Percentiles rank a stretch among this genome's conserved stretches.
Evolutionary conservation across 1,140 invertebrate genomes (phyloP).

Genomic region (Aphelinus certus): DNA sequence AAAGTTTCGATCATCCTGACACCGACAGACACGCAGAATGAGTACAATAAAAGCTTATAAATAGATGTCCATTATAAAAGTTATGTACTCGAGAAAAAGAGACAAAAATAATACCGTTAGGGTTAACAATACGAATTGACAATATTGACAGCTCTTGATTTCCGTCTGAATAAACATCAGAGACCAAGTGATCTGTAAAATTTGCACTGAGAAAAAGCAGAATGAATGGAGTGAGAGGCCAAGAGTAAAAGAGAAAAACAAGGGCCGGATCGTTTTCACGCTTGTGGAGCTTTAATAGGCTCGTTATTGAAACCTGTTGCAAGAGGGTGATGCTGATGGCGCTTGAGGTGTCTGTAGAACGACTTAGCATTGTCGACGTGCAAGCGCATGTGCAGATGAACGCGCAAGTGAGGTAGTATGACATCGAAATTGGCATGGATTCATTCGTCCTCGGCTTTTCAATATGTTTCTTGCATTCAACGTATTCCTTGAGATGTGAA

Average conservation of each 20-base stretch:
- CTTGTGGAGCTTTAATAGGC: conserved; percentile 38
- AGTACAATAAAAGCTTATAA: too few relatives aligned
- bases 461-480: too few relatives aligned
- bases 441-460: too few relatives aligned
- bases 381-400: too few relatives aligned
- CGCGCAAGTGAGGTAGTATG: too few relatives aligned
- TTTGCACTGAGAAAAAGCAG: conserved; percentile 13
- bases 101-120: not conserved
- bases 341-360: too few relatives aligned
- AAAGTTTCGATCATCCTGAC: too few relatives aligned
- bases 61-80: not conserved
- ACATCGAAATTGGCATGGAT: too few relatives aligned
- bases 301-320: conserved; percentile 39
- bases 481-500: too few relatives aligned
- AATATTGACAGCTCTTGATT: conserved; percentile 22
- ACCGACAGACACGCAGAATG: too few relatives aligned
- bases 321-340: not conserved
- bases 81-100: not conserved
- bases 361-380: too few relatives aligned
- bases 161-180: conserved; percentile 31
- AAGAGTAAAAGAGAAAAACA: not conserved
- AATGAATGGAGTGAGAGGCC: not conserved
- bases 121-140: not conserved
- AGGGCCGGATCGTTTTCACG: conserved; percentile 27
- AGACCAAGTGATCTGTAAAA: not conserved